phyloP scores from a whole-genome alignment of 2,797 vertebrate species.

The Sparus aurata region DNA sequence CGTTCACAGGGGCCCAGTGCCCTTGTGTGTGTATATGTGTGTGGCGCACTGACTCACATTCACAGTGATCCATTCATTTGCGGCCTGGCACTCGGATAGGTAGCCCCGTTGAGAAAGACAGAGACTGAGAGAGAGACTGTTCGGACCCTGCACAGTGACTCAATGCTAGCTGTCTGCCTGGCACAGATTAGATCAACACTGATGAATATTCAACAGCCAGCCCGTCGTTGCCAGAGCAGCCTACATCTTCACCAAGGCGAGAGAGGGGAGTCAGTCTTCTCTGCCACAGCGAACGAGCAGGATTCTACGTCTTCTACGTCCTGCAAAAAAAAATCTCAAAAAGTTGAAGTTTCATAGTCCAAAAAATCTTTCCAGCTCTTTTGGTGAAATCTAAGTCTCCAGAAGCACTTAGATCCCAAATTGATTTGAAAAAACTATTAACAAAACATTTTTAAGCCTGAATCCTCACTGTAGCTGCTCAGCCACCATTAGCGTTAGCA shows the following conservation, averaged over 20 bases:
- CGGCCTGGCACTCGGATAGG: conserved; percentile 81
- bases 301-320: conserved; percentile 30
- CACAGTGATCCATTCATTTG: conserved; percentile 84
- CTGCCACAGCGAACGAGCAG: conserved; percentile 14
- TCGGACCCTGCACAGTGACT: conserved; percentile 78
- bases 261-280: conserved; percentile 28
- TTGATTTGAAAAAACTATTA: no score
- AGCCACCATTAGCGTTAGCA: no score
- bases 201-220: conserved; percentile 80
- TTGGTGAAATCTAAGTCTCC: no score
- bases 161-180: conserved; percentile 84
- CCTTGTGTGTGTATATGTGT: conserved; percentile 49
- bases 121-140: conserved; percentile 82
- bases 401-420: no score
- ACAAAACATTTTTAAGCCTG: no score
- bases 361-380: no score
- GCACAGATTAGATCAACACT: conserved; percentile 85
- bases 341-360: no score
- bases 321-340: not conserved
- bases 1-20: conserved; percentile 51
- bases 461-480: no score
- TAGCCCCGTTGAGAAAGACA: conserved; percentile 77
- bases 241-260: conserved; percentile 59
- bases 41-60: conserved; percentile 49
- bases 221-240: conserved; percentile 55